These are phyloP conservation scores for Gambusia affinis DNA, from an alignment of 2,113 vertebrate genomes.

Conservation along the genomic window DNA sequence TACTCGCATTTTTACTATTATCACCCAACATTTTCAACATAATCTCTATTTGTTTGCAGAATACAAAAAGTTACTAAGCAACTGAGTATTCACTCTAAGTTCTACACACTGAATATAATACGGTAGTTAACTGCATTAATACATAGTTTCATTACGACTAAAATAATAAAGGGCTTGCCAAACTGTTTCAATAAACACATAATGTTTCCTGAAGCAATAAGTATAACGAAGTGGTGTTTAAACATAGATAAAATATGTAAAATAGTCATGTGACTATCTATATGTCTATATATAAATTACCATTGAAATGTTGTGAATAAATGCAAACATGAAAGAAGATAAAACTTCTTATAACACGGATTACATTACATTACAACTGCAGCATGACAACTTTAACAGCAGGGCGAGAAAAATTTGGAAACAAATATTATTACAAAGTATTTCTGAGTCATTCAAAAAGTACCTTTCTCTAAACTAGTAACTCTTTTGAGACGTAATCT, in stretches of 20 bases:
- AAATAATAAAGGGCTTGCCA: neutral
- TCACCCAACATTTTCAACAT: constrained; percentile 8
- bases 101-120: neutral
- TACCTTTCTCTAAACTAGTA: neutral
- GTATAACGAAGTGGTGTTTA: neutral
- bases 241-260: neutral
- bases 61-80: neutral
- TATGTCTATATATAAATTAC: neutral
- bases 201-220: neutral
- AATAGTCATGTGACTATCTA: neutral
- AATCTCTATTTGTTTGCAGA: constrained; percentile 16
- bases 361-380: neutral
- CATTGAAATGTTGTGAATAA: neutral
- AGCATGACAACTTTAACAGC: constrained; percentile 1
- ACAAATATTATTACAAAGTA: constrained; percentile 25
- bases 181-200: neutral
- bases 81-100: neutral
- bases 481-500: neutral
- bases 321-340: neutral
- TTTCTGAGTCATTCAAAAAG: constrained; percentile 21
- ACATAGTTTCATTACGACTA: neutral
- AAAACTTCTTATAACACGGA: neutral
- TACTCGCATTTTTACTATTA: constrained; percentile 1
- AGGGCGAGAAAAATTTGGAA: neutral
- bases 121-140: neutral